Evolutionary conservation across 2,888 invertebrate species (phyloP), one percentile per base, ranked within the genome.

Genomic region (Catocala fraxini): DNA sequence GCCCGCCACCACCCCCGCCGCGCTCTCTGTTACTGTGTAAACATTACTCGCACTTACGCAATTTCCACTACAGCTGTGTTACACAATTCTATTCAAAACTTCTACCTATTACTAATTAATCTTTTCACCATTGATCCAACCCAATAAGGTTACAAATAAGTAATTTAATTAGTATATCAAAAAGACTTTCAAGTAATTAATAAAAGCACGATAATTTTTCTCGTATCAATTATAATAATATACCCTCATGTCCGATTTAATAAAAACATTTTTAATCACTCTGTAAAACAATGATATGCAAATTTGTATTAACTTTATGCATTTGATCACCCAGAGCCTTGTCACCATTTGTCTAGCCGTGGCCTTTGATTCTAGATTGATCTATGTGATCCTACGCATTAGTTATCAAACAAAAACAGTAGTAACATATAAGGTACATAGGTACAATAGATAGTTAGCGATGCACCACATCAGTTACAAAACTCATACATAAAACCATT

Each of bases 401-500:
- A 15, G 47, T 48, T 34, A 48, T 58, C 13, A 34, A 46, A 39
- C 47, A 39, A 47, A 49, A 34, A 48, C 47, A 53, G 52, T 63
- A 71, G 65, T 71, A 59, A 69, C 57, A 63, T 51, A 71, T 54
- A 15, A 65, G 55, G 59, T 63, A 65, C 64, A 64, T 61, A 60
- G 67, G 68, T 68, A 70, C 69, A 65, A 65, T 61, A 64, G 68
- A 75, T 73, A 75, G 70, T 75, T 73, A 75, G 48, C 61, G 71
- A 79, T 80, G 77, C 75, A 72, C 72, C 66, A 71, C 71, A 72
- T 70, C 70, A 70, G 79, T 85, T 84, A 81, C 81, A 79, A 83
- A 83, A 84, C 80, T 77, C 80, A 82, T 79, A 77, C 79, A 83
- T 82, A 84, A 80, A 82, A 75, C 73, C 72, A 86, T 86, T 85